Evolutionary conservation across 2,113 vertebrate genomes (phyloP), one percentile per base, ranked within the genome.

Genomic region (Otocyon megalotis): DNA sequence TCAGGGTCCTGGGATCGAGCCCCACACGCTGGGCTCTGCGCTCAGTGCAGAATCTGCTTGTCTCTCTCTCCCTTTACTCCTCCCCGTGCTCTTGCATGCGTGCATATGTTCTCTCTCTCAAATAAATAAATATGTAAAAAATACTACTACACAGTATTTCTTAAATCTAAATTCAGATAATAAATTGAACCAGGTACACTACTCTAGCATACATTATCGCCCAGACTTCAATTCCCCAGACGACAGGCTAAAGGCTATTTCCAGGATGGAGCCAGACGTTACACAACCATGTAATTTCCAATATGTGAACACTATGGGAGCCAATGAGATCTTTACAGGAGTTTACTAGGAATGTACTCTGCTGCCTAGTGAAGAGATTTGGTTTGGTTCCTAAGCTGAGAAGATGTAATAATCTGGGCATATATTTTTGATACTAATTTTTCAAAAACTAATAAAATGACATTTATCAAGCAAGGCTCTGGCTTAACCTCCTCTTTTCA

Each of bases 361-460:
- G 26, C 32, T 53, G 53, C 20, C 65, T 35, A 32, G 62, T 72
- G 77, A 3, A 69, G 89, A 90, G 37, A 69, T 54, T 81, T n/a
- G 65, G 50, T 74, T 77, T 71, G 65, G 63, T 84, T 90, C 50
- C 76, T 67, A 85, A 90, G 43, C 67, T 84, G 67, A 83, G 67
- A 80, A 92, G 86, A 76, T 28, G 12, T 4, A 76, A n/a, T 79
- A 20, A 91, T 96, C 56, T 96, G 84, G 72, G 74, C 37, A 83
- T 76, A 93, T 24, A 24, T 28, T 94, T 92, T 85, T 53, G 28
- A 54, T 74, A 80, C 35, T 71, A 81, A 94, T 97, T 84, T 88
- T 96, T 94, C 53, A 54, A 97, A 96, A 95, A 77, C 32, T 69
- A 95, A 26, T 20, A 95, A 93, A 85, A 50, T 43, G 67, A 60